These are phyloP conservation scores for Trichogramma pretiosum DNA, from an alignment of 1,140 invertebrate species.

Conservation along the genomic window DNA sequence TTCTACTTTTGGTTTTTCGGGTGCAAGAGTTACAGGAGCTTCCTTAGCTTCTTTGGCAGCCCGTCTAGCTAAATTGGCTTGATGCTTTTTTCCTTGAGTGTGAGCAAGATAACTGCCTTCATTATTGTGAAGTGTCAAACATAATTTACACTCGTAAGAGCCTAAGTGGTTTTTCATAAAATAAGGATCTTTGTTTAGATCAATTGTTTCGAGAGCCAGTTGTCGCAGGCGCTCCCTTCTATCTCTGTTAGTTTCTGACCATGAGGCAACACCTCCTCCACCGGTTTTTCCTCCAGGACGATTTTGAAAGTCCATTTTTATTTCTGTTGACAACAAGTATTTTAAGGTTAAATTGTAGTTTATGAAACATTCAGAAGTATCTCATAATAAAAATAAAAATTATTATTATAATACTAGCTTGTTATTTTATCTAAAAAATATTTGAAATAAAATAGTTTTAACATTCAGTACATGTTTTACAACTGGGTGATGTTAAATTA, in stretches of 20 bases:
- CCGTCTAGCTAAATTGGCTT: slow-evolving; percentile 93
- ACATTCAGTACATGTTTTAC: too few relatives aligned
- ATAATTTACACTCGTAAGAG: slow-evolving; percentile 98
- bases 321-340: too few relatives aligned
- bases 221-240: slow-evolving; percentile 90
- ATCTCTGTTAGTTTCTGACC: slow-evolving; percentile 96
- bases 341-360: too few relatives aligned
- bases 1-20: slow-evolving; percentile 90
- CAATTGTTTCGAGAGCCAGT: slow-evolving; percentile 95
- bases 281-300: slow-evolving; percentile 97
- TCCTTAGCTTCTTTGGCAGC: slow-evolving; percentile 99
- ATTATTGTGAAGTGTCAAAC: slow-evolving; percentile 97
- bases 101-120: slow-evolving; percentile 99
- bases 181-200: slow-evolving; percentile 97
- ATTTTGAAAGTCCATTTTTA: slow-evolving; percentile 91
- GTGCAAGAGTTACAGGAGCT: slow-evolving; percentile 76
- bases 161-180: slow-evolving; percentile 99
- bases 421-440: too few relatives aligned
- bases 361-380: too few relatives aligned
- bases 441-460: too few relatives aligned
- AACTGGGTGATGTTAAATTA: too few relatives aligned
- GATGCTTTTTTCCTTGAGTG: slow-evolving; percentile 99
- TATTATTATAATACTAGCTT: too few relatives aligned
- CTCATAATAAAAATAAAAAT: too few relatives aligned
- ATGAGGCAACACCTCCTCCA: slow-evolving; percentile 95